These are phyloP conservation scores for Leucophora obtusa DNA, from an alignment of 2,888 invertebrate species.

Conservation along the genomic window DNA sequence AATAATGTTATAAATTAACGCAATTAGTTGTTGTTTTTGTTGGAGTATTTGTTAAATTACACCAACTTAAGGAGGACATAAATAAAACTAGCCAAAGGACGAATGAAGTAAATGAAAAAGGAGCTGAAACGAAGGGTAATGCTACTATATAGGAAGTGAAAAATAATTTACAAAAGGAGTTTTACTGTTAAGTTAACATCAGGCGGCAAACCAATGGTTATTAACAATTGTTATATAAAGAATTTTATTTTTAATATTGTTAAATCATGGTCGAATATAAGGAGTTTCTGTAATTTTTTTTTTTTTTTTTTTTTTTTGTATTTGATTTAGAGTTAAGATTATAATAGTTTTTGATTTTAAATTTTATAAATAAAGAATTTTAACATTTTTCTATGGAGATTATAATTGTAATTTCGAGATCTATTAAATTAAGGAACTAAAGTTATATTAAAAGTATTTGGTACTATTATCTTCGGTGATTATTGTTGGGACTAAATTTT, in stretches of 20 bases:
- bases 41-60: slow-evolving; percentile 51
- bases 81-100: slow-evolving; percentile 35
- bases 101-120: neutral
- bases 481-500: neutral
- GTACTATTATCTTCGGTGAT: neutral
- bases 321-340: too few species aligned
- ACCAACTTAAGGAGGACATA: slow-evolving; percentile 37
- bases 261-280: too few species aligned
- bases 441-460: too few species aligned
- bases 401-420: neutral
- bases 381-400: too few species aligned
- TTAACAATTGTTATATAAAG: slow-evolving; percentile 1
- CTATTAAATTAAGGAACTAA: neutral
- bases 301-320: neutral
- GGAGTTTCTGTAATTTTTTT: neutral
- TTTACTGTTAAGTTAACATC: slow-evolving; percentile 3
- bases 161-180: slow-evolving; percentile 30
- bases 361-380: too few species aligned
- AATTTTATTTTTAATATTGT: neutral
- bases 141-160: slow-evolving; percentile 6
- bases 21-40: slow-evolving; percentile 46
- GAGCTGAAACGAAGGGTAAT: neutral
- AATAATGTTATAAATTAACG: slow-evolving; percentile 53
- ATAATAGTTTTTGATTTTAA: too few species aligned
- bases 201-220: neutral